phyloP scores from a whole-genome alignment of 2,113 vertebrate species.

The Micronycteris hirsuta region DNA sequence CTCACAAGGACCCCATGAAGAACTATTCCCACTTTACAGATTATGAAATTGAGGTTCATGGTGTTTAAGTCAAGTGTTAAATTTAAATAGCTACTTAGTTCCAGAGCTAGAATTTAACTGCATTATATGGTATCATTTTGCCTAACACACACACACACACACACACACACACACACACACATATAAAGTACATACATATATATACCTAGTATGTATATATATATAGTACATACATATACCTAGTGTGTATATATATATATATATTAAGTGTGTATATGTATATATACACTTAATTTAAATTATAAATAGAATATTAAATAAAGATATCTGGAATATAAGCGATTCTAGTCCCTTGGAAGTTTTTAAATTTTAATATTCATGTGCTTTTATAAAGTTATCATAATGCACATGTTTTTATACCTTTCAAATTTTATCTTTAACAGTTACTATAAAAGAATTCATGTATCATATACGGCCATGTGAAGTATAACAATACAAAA shows the following conservation, averaged over 20 bases:
- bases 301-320: neutral
- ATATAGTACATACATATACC: too few species aligned
- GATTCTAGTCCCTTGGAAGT: neutral
- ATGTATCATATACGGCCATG: too few species aligned
- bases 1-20: neutral
- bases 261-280: too few species aligned
- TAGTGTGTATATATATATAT: too few species aligned
- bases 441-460: neutral
- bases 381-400: neutral
- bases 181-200: too few species aligned
- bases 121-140: neutral
- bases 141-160: too few species aligned
- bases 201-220: too few species aligned
- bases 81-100: neutral
- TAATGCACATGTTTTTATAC: neutral
- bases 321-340: neutral
- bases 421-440: neutral
- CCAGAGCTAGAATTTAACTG: neutral
- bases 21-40: neutral
- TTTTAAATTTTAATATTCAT: neutral
- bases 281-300: neutral
- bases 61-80: neutral
- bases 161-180: too few species aligned
- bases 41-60: neutral
- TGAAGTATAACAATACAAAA: neutral